A percentile compares a stretch with the other conserved stretches of the same genome.
Conservation (phyloP, 2,888 invertebrate species). For the Pheosia gnoma region DNA sequence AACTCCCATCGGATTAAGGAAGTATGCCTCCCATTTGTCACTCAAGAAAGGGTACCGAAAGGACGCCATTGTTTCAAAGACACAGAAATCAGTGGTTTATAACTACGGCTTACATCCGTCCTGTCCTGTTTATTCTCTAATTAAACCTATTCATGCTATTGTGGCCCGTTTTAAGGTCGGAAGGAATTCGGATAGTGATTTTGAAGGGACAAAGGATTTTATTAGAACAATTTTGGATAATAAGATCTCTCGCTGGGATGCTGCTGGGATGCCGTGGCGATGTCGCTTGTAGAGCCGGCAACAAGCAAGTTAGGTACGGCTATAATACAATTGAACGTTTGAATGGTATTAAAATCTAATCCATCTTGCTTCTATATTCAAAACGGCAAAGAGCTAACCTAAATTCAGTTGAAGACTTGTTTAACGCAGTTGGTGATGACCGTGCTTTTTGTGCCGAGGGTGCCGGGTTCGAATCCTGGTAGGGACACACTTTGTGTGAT, state of each 20-base stretch:
- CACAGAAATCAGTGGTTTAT: constrained; percentile 64
- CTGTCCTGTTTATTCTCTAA: constrained; percentile 26
- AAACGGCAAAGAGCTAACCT: no score
- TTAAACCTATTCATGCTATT: constrained; percentile 36
- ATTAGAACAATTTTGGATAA: background rate
- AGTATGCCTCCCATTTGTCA: constrained; percentile 75
- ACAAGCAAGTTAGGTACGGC: no score
- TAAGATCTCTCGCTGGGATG: background rate
- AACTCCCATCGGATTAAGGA: constrained; percentile 67
- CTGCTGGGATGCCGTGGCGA: no score
- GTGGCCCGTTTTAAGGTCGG: constrained; percentile 22
- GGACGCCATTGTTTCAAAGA: constrained; percentile 66
- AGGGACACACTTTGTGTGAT: no score
- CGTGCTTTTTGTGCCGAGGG: no score
- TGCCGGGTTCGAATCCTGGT: no score
- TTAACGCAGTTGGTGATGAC: no score
- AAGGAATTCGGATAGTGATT: constrained; percentile 20
- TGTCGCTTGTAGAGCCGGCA: no score
- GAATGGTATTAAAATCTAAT: no score
- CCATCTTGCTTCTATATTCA: no score
- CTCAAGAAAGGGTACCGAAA: constrained; percentile 68
- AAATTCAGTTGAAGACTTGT: no score
- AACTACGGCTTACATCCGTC: constrained; percentile 37
- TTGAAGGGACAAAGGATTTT: constrained; percentile 18
- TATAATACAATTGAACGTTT: no score